phyloP scores from a whole-genome alignment of 2,113 vertebrate genomes.

The Verasper variegatus region DNA sequence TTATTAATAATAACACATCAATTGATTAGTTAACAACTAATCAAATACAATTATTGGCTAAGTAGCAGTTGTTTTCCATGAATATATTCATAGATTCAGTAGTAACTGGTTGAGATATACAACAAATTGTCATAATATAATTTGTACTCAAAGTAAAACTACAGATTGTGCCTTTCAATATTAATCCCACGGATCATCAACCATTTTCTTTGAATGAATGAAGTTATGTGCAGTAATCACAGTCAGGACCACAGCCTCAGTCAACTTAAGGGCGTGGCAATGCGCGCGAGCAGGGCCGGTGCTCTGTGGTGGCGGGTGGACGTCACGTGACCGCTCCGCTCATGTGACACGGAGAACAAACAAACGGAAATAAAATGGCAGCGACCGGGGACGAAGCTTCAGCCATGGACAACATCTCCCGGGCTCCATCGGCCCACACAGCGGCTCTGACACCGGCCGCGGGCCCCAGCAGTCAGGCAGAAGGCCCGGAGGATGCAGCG shows the following conservation, averaged over 20 bases:
- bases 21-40: too few species aligned
- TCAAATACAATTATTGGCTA: too few species aligned
- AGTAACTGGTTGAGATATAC: not conserved
- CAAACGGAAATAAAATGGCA: slow-evolving; percentile 79
- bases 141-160: too few species aligned
- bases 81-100: not conserved
- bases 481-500: slow-evolving; percentile 35
- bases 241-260: not conserved
- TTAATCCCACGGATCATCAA: too few species aligned
- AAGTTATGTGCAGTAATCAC: too few species aligned
- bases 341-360: slow-evolving; percentile 72
- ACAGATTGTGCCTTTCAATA: too few species aligned
- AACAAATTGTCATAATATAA: not conserved
- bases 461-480: slow-evolving; percentile 10
- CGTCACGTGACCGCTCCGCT: slow-evolving; percentile 75
- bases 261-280: slow-evolving; percentile 64
- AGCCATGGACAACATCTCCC: slow-evolving; percentile 77
- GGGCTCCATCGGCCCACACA: slow-evolving; percentile 52
- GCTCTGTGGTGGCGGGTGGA: slow-evolving; percentile 17
- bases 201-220: not conserved
- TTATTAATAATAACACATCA: too few species aligned
- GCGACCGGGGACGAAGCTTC: slow-evolving; percentile 78
- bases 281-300: slow-evolving; percentile 32
- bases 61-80: too few species aligned
- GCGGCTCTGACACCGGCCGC: slow-evolving; percentile 35